phyloP scores from a whole-genome alignment of 2,797 vertebrate genomes.

The Tragelaphus oryx region DNA sequence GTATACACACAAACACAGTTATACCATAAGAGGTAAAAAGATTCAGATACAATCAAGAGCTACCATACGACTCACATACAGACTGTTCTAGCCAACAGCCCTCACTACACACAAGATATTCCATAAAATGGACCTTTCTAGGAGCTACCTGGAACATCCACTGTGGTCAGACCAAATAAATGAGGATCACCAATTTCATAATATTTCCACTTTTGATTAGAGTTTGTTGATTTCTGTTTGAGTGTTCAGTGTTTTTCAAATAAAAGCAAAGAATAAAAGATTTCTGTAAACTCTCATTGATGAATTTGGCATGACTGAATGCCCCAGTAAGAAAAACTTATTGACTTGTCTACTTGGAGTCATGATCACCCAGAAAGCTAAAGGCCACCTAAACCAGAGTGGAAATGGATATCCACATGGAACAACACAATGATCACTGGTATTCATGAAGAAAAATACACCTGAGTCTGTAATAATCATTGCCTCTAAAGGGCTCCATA shows the following conservation, averaged over 20 bases:
- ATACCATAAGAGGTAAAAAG: not conserved
- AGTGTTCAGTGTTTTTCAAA: not conserved
- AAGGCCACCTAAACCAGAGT: not conserved
- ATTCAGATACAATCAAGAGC: not conserved
- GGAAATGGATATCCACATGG: not conserved
- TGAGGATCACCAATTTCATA: not conserved
- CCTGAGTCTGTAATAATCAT: not conserved
- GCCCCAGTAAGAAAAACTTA: not conserved
- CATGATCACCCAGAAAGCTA: not conserved
- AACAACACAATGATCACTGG: not conserved
- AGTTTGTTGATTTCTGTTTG: not conserved
- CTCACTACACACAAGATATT: not conserved
- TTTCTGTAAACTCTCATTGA: not conserved
- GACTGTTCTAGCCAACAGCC: not conserved
- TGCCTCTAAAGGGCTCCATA: not conserved
- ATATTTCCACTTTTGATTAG: not conserved
- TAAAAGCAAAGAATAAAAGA: constrained; percentile 17
- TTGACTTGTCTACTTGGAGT: not conserved
- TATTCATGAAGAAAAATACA: not conserved
- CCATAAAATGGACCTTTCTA: not conserved
- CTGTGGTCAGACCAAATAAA: not conserved
- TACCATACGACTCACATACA: not conserved
- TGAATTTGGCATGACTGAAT: not conserved
- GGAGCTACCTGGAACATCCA: not conserved
- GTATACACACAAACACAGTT: not conserved